Percentiles rank a stretch among this genome's conserved stretches.
Conservation (phyloP, 2,797 vertebrate species). For the Rhinogobio ventralis region DNA sequence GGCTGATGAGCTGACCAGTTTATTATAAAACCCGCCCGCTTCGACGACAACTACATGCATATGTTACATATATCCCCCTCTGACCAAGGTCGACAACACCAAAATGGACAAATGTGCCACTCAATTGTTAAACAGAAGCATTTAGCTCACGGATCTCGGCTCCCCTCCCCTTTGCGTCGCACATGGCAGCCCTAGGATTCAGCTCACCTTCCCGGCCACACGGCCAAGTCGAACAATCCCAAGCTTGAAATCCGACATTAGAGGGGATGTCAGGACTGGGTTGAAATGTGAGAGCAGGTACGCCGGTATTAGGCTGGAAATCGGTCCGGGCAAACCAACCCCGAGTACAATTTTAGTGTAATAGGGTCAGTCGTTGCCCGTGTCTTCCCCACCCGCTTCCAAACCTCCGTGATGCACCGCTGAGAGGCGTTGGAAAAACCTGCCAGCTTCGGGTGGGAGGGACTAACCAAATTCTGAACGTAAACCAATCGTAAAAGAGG, state of each 20-base stretch:
- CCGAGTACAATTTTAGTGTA: constrained; percentile 66
- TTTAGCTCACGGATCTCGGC: constrained; percentile 62
- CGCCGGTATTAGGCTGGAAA: constrained; percentile 47
- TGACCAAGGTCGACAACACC: not conserved
- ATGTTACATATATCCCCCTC: not conserved
- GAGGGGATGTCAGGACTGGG: constrained; percentile 65
- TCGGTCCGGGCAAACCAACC: constrained; percentile 75
- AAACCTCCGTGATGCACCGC: constrained; percentile 79
- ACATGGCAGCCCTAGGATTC: constrained; percentile 80
- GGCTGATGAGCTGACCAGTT: not conserved
- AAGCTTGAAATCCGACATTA: constrained; percentile 98
- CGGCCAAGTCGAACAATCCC: constrained; percentile 97
- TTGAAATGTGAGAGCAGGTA: constrained; percentile 61
- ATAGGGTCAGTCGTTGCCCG: constrained; percentile 66
- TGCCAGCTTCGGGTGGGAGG: constrained; percentile 62
- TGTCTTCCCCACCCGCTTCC: constrained; percentile 76
- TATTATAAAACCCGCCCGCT: not conserved
- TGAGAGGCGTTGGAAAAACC: constrained; percentile 72
- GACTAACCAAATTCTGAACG: constrained; percentile 21
- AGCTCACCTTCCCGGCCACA: constrained; percentile 97
- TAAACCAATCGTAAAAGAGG: constrained; percentile 53
- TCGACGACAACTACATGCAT: constrained; percentile 26
- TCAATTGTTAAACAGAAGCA: constrained; percentile 4
- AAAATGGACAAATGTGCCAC: not conserved
- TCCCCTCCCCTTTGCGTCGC: constrained; percentile 76